Percentiles rank a stretch among this genome's conserved stretches.
These are phyloP conservation scores for Dendrophyllia cribrosa DNA, from an alignment of 64 coral and sea anemone genomes.

Conservation along the genomic window DNA sequence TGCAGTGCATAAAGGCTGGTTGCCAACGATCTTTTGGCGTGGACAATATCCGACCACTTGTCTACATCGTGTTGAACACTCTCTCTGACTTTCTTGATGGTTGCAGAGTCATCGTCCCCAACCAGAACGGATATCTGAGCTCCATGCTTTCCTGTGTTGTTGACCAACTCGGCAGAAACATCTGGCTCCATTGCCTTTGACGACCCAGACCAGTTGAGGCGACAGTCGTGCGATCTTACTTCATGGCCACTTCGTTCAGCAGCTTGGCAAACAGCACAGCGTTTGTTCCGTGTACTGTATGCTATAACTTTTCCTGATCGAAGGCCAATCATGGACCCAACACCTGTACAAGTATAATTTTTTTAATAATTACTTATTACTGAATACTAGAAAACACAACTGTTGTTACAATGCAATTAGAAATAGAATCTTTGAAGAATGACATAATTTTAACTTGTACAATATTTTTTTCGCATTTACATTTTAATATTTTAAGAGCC, in stretches of 20 bases:
- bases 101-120: constrained; percentile 33
- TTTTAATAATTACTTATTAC: no score
- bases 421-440: no score
- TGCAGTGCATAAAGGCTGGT: constrained; percentile 35
- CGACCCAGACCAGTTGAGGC: not conserved
- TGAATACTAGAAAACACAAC: no score
- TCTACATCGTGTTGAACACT: constrained; percentile 20
- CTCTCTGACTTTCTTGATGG: not conserved
- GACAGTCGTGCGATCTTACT: constrained; percentile 15
- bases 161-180: constrained; percentile 22
- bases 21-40: constrained; percentile 33
- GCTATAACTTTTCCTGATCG: constrained; percentile 38
- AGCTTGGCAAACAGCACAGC: constrained; percentile 5
- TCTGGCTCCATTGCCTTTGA: constrained; percentile 36
- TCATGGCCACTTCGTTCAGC: not conserved
- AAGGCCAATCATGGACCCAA: constrained; percentile 57
- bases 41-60: constrained; percentile 21
- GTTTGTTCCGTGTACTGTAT: constrained; percentile 14
- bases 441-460: no score
- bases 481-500: no score
- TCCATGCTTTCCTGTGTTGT: not conserved
- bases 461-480: no score
- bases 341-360: constrained; percentile 38
- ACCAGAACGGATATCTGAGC: constrained; percentile 2
- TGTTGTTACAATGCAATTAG: no score